Percentiles rank a stretch among this genome's conserved stretches.
These are phyloP conservation scores for Caradrina kadenii DNA, from an alignment of 2,888 invertebrate genomes.

Conservation along the genomic window DNA sequence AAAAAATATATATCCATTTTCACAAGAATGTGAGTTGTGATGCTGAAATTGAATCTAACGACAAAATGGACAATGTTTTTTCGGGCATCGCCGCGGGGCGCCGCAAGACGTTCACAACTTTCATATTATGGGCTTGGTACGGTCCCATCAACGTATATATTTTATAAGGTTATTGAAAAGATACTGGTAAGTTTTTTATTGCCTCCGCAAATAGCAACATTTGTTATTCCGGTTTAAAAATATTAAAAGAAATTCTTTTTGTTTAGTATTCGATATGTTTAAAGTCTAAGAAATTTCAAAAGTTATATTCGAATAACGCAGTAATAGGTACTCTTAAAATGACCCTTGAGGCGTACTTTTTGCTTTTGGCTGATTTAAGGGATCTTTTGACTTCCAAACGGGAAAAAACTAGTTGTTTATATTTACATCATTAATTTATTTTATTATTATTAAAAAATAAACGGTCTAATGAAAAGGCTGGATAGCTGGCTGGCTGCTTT, in stretches of 20 bases:
- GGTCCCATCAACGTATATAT: conserved; percentile 28
- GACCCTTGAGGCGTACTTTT: no score
- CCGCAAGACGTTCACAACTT: conserved; percentile 41
- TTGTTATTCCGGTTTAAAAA: neutral
- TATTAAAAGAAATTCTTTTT: neutral
- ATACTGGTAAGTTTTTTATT: conserved; percentile 18
- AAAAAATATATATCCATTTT: conserved; percentile 43
- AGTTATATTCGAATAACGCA: no score
- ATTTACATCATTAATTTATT: no score
- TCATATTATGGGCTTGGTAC: conserved; percentile 49
- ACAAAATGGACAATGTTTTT: conserved; percentile 56
- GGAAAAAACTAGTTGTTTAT: no score
- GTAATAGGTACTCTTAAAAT: no score
- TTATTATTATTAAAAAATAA: no score
- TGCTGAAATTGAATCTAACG: conserved; percentile 51
- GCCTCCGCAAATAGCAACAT: neutral
- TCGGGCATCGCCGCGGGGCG: conserved; percentile 51
- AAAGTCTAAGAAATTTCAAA: no score
- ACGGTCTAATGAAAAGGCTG: no score
- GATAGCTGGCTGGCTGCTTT: no score
- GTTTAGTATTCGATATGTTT: no score
- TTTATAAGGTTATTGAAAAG: conserved; percentile 37
- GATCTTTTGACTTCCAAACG: no score
- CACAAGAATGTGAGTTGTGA: conserved; percentile 46
- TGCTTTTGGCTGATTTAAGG: no score